phyloP scores from a whole-genome alignment of 2,888 invertebrate genomes.

The Tachystola acroxantha region DNA sequence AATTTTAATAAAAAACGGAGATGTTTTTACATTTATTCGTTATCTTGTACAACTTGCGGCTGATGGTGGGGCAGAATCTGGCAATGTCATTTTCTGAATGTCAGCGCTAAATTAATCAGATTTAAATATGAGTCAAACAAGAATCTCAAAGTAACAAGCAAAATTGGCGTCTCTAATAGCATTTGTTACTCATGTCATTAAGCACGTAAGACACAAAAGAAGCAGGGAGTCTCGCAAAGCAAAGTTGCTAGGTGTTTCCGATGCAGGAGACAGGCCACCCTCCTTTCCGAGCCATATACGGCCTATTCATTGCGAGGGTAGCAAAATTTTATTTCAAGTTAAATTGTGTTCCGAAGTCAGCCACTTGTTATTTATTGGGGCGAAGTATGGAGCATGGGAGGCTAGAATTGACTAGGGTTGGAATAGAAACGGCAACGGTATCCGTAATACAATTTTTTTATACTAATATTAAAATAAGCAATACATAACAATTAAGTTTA shows the following conservation, averaged over 20 bases:
- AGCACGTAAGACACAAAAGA: slow-evolving; percentile 46
- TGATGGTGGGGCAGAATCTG: no score
- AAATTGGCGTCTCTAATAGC: slow-evolving; percentile 11
- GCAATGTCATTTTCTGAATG: no score
- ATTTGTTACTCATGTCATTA: slow-evolving; percentile 46
- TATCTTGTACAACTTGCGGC: no score
- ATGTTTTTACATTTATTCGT: no score
- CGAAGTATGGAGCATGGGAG: slow-evolving; percentile 16
- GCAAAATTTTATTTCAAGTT: slow-evolving; percentile 74
- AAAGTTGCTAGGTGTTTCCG: slow-evolving; percentile 44
- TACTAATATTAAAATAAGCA: no score
- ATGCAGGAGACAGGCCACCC: slow-evolving; percentile 52
- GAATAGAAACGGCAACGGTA: no score
- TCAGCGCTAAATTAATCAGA: no score
- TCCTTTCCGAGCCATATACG: slow-evolving; percentile 60
- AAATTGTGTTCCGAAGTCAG: slow-evolving; percentile 69
- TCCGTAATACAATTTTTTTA: no score
- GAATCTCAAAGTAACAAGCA: slow-evolving; percentile 2
- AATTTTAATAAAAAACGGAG: no score
- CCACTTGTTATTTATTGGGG: slow-evolving; percentile 63
- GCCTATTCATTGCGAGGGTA: slow-evolving; percentile 58
- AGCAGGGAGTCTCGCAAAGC: slow-evolving; percentile 34
- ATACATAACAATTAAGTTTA: no score
- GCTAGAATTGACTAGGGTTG: background rate
- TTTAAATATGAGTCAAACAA: slow-evolving; percentile 2